Evolutionary conservation across 2,113 vertebrate genomes (phyloP).

Genomic region (Petroica traversi): DNA sequence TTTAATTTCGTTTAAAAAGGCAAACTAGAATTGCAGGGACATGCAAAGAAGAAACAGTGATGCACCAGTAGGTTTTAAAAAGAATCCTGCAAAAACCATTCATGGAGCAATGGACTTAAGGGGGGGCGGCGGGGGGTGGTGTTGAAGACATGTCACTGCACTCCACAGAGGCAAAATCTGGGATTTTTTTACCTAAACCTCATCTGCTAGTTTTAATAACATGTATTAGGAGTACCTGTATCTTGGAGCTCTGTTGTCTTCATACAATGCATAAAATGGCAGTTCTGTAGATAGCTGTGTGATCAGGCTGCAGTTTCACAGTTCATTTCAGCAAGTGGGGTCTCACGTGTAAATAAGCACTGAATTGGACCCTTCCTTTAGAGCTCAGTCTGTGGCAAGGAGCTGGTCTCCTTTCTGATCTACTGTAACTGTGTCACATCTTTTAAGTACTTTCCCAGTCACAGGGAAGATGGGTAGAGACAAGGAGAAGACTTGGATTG

Average conservation of each 20-base stretch:
- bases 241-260: background rate
- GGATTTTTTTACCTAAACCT: background rate
- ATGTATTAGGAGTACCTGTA: background rate
- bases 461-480: background rate
- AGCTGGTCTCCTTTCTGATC: slow-evolving; percentile 15
- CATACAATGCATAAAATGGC: background rate
- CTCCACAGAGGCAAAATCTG: slow-evolving; percentile 14
- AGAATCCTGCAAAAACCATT: background rate
- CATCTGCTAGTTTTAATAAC: background rate
- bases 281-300: background rate
- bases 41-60: background rate
- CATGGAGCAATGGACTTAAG: background rate
- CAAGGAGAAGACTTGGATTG: background rate
- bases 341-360: background rate
- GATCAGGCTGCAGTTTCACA: background rate
- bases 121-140: too few species aligned
- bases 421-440: background rate
- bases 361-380: background rate
- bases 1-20: background rate
- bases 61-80: background rate
- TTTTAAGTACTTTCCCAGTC: background rate
- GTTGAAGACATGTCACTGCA: background rate
- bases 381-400: background rate
- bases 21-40: background rate
- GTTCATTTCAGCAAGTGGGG: background rate